Conservation (phyloP, 2,797 vertebrate species). For the Sebastes diploproa region DNA sequence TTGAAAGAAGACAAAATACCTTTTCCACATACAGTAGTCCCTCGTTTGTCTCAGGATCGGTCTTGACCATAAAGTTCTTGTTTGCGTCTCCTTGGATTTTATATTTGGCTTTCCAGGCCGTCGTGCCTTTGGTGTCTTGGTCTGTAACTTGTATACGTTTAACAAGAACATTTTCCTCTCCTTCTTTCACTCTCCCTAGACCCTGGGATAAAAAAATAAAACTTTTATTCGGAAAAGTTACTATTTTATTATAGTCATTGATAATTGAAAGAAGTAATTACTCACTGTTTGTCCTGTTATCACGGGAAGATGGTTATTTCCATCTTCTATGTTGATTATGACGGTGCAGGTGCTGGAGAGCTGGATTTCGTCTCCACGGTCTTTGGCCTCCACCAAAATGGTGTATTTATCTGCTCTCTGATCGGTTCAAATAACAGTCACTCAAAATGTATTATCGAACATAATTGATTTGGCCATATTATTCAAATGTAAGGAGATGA, state of each 20-base stretch:
- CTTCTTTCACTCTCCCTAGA: conserved; percentile 67
- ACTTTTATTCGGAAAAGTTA: background rate
- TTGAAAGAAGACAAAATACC: conserved; percentile 57
- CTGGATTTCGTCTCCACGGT: conserved; percentile 49
- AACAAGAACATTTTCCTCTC: conserved; percentile 53
- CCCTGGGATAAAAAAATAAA: conserved; percentile 38
- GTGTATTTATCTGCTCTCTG: conserved; percentile 75
- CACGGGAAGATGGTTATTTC: conserved; percentile 75
- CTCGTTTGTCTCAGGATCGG: conserved; percentile 77
- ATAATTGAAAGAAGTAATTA: background rate
- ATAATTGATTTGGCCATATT: background rate
- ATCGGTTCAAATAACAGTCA: background rate
- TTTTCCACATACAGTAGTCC: conserved; percentile 78
- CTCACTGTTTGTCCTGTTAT: conserved; percentile 66
- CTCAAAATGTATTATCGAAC: background rate
- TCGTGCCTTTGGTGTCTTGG: conserved; percentile 57
- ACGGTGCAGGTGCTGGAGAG: conserved; percentile 72
- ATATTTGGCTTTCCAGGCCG: conserved; percentile 75
- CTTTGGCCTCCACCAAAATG: conserved; percentile 77
- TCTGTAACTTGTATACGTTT: conserved; percentile 71
- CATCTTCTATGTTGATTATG: conserved; percentile 65
- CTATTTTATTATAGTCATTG: accelerated
- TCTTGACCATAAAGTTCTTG: conserved; percentile 68
- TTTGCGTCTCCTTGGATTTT: conserved; percentile 64
- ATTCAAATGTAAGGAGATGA: background rate